Evolutionary conservation across 2,113 vertebrate species (phyloP), one percentile per base, ranked within the genome.

Genomic region (Pachycephala philippinensis): DNA sequence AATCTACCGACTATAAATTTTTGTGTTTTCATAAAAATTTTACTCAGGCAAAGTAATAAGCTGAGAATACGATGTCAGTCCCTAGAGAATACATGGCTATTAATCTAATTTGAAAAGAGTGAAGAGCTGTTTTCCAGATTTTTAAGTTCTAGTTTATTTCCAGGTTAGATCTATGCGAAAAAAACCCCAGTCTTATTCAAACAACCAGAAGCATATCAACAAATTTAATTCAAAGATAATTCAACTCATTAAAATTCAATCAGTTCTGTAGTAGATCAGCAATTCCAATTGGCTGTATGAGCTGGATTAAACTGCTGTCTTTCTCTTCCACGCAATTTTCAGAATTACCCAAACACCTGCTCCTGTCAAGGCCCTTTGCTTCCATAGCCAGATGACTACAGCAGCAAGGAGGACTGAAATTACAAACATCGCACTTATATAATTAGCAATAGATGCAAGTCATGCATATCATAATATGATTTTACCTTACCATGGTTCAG

Each of bases 211-310:
- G n/a, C 68, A 56, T 68, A 82, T 47, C 49, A 79, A 83, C 14
- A 15, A 89, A 50, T 39, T 75, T 82, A 69, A 91, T 78, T 75
- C 68, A 80, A 76, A 84, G 26, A 54, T 72, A 93, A 95, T 93
- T 90, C 61, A 89, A 31, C 83, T 90, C 50, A 89, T 94, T 86
- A 93, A 93, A 96, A 96, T 95, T 86, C 91, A 88, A n/a, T 72
- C 87, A 88, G 37, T 76, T 95, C 71, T 69, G 42, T 54, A 75
- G 68, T 27, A 95, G 57, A 84, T 86, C 77, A 95, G 53, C 68
- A 77, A 22, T 93, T 94, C 76, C 79, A 91, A 26, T 61, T 77
- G 61, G 52, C 86, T 82, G 22, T 49, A 52, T 39, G 47, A 92
- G 42, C 53, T 79, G 44, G 53, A 89, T 93, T 77, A 84, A 93